These are phyloP conservation scores for Radopholus similis DNA, from an alignment of 1,140 invertebrate species.

Conservation along the genomic window DNA sequence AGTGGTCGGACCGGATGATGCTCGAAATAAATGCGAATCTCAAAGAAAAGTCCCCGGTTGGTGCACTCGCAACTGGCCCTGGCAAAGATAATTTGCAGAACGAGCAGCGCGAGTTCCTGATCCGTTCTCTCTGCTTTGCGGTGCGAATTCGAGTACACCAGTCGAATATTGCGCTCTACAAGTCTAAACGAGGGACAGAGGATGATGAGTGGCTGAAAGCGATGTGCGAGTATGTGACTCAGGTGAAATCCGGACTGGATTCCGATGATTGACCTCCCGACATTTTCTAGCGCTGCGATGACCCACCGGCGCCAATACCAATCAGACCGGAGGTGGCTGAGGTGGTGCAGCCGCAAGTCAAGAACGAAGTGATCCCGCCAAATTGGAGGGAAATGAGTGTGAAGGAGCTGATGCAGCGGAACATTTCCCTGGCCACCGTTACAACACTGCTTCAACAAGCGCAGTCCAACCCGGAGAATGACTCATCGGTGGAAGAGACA, in stretches of 20 bases:
- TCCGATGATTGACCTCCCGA: neutral
- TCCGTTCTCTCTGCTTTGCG: neutral
- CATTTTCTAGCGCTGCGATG: neutral
- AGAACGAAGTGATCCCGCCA: neutral
- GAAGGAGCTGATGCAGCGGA: constrained; percentile 9
- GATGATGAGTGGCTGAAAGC: neutral
- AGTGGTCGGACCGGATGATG: constrained; percentile 8
- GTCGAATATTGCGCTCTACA: neutral
- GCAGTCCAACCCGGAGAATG: neutral
- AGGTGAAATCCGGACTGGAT: neutral
- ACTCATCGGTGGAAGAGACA: neutral
- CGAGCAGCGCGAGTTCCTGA: neutral
- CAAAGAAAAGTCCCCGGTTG: neutral
- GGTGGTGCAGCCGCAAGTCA: too few species aligned
- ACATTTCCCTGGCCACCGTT: neutral
- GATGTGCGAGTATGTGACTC: constrained; percentile 6
- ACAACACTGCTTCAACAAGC: neutral
- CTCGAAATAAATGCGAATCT: constrained; percentile 3
- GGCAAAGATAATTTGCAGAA: neutral
- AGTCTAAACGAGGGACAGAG: neutral
- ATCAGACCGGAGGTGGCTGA: neutral
- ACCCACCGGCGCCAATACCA: neutral
- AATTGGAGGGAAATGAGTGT: constrained; percentile 7
- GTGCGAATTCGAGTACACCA: neutral
- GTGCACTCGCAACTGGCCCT: neutral